phyloP scores from a whole-genome alignment of 2,797 vertebrate species.

The Notolabrus celidotus region DNA sequence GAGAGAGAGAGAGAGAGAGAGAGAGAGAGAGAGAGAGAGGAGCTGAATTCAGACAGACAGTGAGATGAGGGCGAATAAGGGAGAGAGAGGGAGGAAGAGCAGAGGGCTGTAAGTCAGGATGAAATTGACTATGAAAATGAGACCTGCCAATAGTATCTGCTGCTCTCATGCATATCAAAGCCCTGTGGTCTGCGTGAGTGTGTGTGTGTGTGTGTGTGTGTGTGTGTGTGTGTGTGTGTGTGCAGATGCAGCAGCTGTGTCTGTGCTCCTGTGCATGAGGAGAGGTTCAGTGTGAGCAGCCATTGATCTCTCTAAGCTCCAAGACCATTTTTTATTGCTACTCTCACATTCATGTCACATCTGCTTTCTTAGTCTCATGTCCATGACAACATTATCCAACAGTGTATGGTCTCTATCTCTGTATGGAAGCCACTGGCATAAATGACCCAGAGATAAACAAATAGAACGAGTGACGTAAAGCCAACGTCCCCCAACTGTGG shows the following conservation, averaged over 20 bases:
- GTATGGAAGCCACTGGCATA: slow-evolving; percentile 29
- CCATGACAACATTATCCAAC: slow-evolving; percentile 63
- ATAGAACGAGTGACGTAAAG: slow-evolving; percentile 44
- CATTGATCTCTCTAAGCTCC: slow-evolving; percentile 72
- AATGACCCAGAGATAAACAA: slow-evolving; percentile 53
- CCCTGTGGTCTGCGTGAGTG: slow-evolving; percentile 50
- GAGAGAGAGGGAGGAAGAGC: slow-evolving; percentile 49
- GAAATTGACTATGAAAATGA: slow-evolving; percentile 85
- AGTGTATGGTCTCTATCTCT: not conserved
- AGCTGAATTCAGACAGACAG: not conserved
- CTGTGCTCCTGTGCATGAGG: slow-evolving; percentile 20
- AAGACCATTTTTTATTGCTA: slow-evolving; percentile 54
- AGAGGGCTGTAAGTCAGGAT: slow-evolving; percentile 79
- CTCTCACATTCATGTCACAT: slow-evolving; percentile 72
- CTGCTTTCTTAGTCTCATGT: slow-evolving; percentile 50
- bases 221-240: slow-evolving; percentile 18
- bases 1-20: slow-evolving; percentile 10
- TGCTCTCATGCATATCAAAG: slow-evolving; percentile 81
- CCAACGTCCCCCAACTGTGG: slow-evolving; percentile 48
- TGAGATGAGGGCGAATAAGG: slow-evolving; percentile 27
- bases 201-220: slow-evolving; percentile 16
- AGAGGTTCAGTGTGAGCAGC: slow-evolving; percentile 61
- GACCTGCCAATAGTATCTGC: slow-evolving; percentile 80
- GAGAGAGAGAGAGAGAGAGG: slow-evolving; percentile 16
- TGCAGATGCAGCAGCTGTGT: slow-evolving; percentile 4